phyloP scores from a whole-genome alignment of 2,797 vertebrate genomes.

The Anableps anableps region DNA sequence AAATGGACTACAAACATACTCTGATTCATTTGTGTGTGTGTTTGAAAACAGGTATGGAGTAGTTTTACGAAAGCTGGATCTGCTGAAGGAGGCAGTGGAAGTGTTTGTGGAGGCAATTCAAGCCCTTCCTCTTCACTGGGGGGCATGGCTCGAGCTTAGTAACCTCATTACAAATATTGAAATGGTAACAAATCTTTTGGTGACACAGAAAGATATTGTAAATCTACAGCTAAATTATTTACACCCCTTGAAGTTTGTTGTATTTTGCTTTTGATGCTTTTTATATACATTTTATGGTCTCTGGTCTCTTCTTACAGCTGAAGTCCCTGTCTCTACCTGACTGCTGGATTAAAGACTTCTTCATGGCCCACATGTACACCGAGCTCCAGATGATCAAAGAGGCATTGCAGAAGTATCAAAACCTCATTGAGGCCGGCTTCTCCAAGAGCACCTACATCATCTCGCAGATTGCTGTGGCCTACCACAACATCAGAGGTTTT shows the following conservation, averaged over 20 bases:
- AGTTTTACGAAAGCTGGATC: slow-evolving; percentile 94
- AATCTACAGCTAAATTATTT: background rate
- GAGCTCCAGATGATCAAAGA: slow-evolving; percentile 99
- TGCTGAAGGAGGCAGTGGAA: slow-evolving; percentile 95
- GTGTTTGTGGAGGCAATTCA: slow-evolving; percentile 97
- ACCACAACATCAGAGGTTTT: slow-evolving; percentile 97
- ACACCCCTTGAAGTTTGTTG: background rate
- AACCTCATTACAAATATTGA: slow-evolving; percentile 98
- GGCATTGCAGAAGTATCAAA: slow-evolving; percentile 97
- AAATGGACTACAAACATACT: background rate
- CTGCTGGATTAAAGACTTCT: slow-evolving; percentile 98
- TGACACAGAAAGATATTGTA: background rate
- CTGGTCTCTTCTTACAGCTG: slow-evolving; percentile 76
- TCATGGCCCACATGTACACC: slow-evolving; percentile 98
- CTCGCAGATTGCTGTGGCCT: slow-evolving; percentile 98
- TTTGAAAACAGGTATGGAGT: slow-evolving; percentile 88
- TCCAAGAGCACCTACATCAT: slow-evolving; percentile 99
- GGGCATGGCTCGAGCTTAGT: slow-evolving; percentile 97
- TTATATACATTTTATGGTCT: background rate
- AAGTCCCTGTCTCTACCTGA: slow-evolving; percentile 97
- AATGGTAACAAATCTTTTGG: slow-evolving; percentile 69
- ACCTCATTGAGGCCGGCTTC: slow-evolving; percentile 95
- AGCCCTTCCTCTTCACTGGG: slow-evolving; percentile 95
- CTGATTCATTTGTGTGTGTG: background rate
- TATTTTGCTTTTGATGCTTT: too few species aligned